Base-by-base conservation (phyloP, 2,113 vertebrate species). In the Poeciliopsis occidentalis region DNA sequence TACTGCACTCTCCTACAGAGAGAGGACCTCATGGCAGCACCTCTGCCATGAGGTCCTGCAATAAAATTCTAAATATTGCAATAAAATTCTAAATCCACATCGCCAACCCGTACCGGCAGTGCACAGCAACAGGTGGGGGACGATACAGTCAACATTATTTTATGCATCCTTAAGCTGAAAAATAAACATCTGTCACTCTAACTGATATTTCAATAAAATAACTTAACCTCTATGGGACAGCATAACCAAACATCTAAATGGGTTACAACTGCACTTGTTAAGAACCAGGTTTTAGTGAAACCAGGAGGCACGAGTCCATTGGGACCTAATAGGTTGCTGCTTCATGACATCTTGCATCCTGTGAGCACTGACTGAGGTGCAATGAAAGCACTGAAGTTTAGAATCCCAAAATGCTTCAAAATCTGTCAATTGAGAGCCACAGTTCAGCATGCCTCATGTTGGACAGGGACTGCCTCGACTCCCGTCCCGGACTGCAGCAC, bases 401-500 rank as follows among this genome's bases (percentile, higher is more conserved):
- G 1, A 17, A 57, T 57, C 10, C 8, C 19, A 57, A 24, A 37
- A 24, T 24, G 17, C 22, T 57, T 57, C 24, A n/a, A 57, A 57
- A 57, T 24, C 22, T n/a, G 10, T 57, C 17, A n/a, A 57, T 22
- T 57, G 8, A 11, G 22, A 57, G 24, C 19, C 7, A n/a, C 24
- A 57, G 24, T 57, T 57, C 8, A 57, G 51, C 8, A 54, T 54
- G 22, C 22, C 13, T 47, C 15, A 17, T 47, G 15, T 24, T 47
- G 27, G 12, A 22, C 2, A n/a, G n/a, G 34, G n/a, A 27, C 37
- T 4, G 19, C 13, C 39, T 19, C 15, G 32, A 78, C 13, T 74
- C 74, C 90, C 88, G 83, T 89, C 87, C 90, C 75, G 2, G 87
- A 89, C 70, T 73, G 78, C 66, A 69, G 17, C 77, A 44, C 71